Evolutionary conservation across 1,140 invertebrate species (phyloP).

Genomic region (Antheraea pernyi): DNA sequence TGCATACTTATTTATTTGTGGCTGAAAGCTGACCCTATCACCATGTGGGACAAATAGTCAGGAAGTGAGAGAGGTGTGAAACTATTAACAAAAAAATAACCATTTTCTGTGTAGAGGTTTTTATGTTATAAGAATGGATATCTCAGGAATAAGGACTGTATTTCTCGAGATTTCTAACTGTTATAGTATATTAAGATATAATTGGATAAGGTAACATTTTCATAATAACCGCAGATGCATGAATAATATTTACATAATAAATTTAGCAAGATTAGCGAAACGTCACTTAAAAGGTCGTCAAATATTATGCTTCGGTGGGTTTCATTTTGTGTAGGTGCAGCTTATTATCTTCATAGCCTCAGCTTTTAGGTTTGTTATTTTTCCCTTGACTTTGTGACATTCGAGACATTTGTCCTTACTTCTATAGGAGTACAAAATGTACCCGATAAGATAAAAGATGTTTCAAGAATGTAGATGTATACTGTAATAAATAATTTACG

Average conservation of each 20-base stretch:
- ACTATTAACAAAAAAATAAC: too few species aligned
- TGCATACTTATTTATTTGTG: too few species aligned
- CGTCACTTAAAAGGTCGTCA: not conserved
- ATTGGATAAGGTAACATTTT: not conserved
- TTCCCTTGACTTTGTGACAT: not conserved
- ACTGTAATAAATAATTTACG: not conserved
- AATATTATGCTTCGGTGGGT: not conserved
- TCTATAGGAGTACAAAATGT: not conserved
- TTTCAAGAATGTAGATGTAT: not conserved
- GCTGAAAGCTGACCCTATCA: too few species aligned
- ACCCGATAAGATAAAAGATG: not conserved
- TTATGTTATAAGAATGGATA: too few species aligned
- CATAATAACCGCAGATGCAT: not conserved
- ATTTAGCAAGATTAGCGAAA: not conserved
- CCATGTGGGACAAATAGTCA: too few species aligned
- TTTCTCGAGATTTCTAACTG: too few species aligned
- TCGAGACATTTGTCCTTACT: not conserved
- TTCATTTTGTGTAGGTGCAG: not conserved
- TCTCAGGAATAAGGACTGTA: too few species aligned
- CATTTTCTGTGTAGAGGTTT: too few species aligned
- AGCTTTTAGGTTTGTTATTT: slow-evolving; percentile 1
- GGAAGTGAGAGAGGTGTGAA: too few species aligned
- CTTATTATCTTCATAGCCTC: not conserved
- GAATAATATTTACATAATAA: not conserved
- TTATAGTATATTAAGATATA: too few species aligned